Evolutionary conservation across 2,888 invertebrate species (phyloP).

Genomic region (Ametastegia equiseti): DNA sequence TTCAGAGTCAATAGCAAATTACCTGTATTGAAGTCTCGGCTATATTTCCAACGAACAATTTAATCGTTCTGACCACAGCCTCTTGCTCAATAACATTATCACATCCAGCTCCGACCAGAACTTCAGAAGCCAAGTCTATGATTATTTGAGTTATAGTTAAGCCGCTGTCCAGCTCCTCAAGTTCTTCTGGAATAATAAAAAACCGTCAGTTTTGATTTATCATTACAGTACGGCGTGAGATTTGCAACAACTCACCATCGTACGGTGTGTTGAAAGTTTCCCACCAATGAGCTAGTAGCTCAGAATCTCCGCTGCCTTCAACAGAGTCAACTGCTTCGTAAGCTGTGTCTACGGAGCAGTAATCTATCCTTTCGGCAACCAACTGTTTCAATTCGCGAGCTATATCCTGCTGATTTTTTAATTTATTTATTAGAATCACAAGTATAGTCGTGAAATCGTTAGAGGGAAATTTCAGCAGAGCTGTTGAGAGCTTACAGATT

Average conservation of each 20-base stretch:
- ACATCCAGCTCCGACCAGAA: slow-evolving; percentile 74
- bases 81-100: slow-evolving; percentile 76
- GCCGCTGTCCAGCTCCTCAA: slow-evolving; percentile 77
- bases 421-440: not conserved
- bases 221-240: not conserved
- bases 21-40: slow-evolving; percentile 72
- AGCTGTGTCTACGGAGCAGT: slow-evolving; percentile 80
- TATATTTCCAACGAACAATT: slow-evolving; percentile 75
- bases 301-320: slow-evolving; percentile 71
- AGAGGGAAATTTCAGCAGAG: not conserved
- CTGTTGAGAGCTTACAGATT: slow-evolving; percentile 66
- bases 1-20: slow-evolving; percentile 34
- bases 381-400: slow-evolving; percentile 64
- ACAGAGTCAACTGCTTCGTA: slow-evolving; percentile 81
- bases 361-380: slow-evolving; percentile 77
- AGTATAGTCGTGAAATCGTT: slow-evolving; percentile 29
- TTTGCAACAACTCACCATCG: slow-evolving; percentile 60
- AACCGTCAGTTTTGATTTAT: not conserved
- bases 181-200: slow-evolving; percentile 74
- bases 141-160: slow-evolving; percentile 76
- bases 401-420: slow-evolving; percentile 59
- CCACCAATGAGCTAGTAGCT: slow-evolving; percentile 70
- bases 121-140: slow-evolving; percentile 76
- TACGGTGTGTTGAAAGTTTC: slow-evolving; percentile 66
- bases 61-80: slow-evolving; percentile 76